phyloP scores from a whole-genome alignment of 2,113 vertebrate genomes.

The Forbesichthys papilliferus region DNA sequence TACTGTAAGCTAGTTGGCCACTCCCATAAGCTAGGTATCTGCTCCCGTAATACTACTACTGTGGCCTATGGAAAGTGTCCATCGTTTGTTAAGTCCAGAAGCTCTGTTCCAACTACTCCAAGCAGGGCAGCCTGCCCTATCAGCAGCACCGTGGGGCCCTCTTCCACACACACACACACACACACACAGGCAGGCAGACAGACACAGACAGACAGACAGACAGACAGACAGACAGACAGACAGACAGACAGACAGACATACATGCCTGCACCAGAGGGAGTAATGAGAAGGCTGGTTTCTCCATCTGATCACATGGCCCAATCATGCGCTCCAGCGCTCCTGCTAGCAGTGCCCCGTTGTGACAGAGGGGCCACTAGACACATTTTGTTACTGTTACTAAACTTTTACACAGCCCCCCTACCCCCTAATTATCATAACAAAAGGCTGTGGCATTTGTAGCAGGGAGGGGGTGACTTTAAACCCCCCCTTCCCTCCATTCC shows the following conservation, averaged over 20 bases:
- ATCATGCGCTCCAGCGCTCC: conserved; percentile 60
- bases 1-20: background rate
- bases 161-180: conserved; percentile 49
- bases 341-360: conserved; percentile 41
- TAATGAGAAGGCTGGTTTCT: conserved; percentile 52
- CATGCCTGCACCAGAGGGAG: conserved; percentile 38
- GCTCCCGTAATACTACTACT: background rate
- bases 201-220: background rate
- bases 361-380: conserved; percentile 50
- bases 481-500: conserved; percentile 18
- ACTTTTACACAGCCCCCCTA: conserved; percentile 51
- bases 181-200: conserved; percentile 23
- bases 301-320: conserved; percentile 69
- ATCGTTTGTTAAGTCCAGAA: conserved; percentile 4
- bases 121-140: conserved; percentile 41
- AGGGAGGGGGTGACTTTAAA: conserved; percentile 59
- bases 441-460: conserved; percentile 62
- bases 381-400: conserved; percentile 63
- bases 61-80: conserved; percentile 10
- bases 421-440: conserved; percentile 75
- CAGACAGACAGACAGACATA: no score
- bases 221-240: conserved; percentile 35
- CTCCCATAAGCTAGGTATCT: background rate
- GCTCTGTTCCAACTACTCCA: conserved; percentile 25
- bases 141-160: conserved; percentile 49